Base-by-base conservation (phyloP, 2,797 vertebrate species). In the Scolopax rusticola region DNA sequence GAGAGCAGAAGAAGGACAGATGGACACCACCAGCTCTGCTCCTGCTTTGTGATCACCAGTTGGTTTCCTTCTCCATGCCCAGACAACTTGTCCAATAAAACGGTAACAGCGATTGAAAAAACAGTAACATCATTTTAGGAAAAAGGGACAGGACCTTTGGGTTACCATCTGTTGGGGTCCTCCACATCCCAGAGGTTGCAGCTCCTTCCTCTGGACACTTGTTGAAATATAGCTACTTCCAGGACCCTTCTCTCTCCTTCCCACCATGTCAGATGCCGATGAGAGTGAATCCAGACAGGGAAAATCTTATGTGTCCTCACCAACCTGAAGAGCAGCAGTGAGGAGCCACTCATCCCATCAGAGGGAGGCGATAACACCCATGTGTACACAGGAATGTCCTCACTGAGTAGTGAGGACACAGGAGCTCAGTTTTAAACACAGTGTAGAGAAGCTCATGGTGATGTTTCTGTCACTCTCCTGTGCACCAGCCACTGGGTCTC, bases 251-350 rank as follows among this genome's bases (percentile, higher is more conserved):
- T 10, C 56, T 53, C 28, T 38, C 54, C n/a, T 5, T 56, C 15
- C n/a, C 19, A 3, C 0, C 4, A 53, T 7, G 7, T 4, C 33
- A 41, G 23, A 60, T 19, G 14, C 38, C 51, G 25, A 7, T 0
- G 3, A 71, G 45, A 1, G 9, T 0, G 2, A 84, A 53, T 40
- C 20, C 73, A 57, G 51, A 5, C 8, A 25, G 24, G 19, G 23
- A 12, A 40, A 33, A 48, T 15, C n/a, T 30, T 15, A 40, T 0
- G 3, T 6, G 14, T 18, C 50, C 43, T n/a, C n/a, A 8, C 33
- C 2, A 12, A 47, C 25, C 64, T 6, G 18, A 38, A 3, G 17
- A 20, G 36, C 79, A 43, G 48, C 33, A 47, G 32, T 1, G 18
- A 63, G 24, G 17, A 9, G 18, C 19, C 3, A 1, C 54, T 41